phyloP scores from a whole-genome alignment of 2,888 invertebrate species.

The Heliconius hortense region DNA sequence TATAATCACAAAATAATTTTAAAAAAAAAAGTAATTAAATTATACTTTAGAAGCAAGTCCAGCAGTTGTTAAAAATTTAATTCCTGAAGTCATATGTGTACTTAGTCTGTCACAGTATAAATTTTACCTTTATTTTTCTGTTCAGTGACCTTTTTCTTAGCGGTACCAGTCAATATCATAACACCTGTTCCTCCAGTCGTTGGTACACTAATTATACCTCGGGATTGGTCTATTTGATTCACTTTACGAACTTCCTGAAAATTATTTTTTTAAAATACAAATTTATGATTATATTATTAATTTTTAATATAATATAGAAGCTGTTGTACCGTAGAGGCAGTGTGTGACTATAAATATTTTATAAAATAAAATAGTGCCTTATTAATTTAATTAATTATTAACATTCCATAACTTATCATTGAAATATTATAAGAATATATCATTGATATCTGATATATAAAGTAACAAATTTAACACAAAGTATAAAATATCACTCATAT shows the following conservation, averaged over 20 bases:
- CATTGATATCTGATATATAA: too few relatives aligned
- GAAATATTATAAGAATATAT: too few relatives aligned
- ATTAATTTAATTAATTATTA: too few relatives aligned
- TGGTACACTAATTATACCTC: slow-evolving; percentile 73
- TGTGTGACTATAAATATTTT: too few relatives aligned
- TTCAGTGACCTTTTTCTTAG: slow-evolving; percentile 88
- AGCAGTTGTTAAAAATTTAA: not conserved
- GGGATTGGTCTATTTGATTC: slow-evolving; percentile 85
- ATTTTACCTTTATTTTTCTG: slow-evolving; percentile 85
- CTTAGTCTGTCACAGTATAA: not conserved
- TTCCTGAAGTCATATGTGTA: not conserved
- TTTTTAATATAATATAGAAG: not conserved
- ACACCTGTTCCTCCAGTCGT: slow-evolving; percentile 81
- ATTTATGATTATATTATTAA: not conserved
- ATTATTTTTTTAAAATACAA: too few relatives aligned
- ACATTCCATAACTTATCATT: too few relatives aligned
- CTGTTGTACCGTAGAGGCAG: too few relatives aligned
- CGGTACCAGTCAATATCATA: slow-evolving; percentile 91
- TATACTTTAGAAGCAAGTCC: too few relatives aligned
- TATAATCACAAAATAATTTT: not conserved
- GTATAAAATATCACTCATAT: not conserved
- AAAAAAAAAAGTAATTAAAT: too few relatives aligned
- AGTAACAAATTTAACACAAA: not conserved
- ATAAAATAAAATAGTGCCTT: too few relatives aligned
- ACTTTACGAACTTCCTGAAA: slow-evolving; percentile 91